Percentiles rank a stretch among this genome's conserved stretches.
These are phyloP conservation scores for Phataginus tetradactyla DNA, from an alignment of 2,797 vertebrate species.

Conservation along the genomic window DNA sequence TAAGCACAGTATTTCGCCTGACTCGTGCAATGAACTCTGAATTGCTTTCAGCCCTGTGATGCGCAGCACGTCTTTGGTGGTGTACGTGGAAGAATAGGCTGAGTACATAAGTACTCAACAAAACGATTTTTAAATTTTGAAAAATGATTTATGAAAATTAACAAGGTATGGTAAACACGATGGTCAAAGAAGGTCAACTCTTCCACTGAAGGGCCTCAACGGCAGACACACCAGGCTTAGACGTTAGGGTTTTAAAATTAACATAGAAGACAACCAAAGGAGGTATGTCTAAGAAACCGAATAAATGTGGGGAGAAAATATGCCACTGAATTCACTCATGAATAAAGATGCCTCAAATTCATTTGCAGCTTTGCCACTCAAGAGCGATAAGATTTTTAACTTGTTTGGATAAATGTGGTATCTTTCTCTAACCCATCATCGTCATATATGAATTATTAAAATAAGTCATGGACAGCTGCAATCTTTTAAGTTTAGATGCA, in stretches of 20 bases:
- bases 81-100: background rate
- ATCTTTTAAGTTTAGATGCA: slow-evolving; percentile 84
- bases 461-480: slow-evolving; percentile 83
- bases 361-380: slow-evolving; percentile 85
- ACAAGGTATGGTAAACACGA: background rate
- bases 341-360: slow-evolving; percentile 87
- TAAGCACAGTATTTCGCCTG: background rate
- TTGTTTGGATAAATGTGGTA: slow-evolving; percentile 84
- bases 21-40: background rate
- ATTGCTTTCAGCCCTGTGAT: background rate
- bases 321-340: slow-evolving; percentile 85
- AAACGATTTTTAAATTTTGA: slow-evolving; percentile 40
- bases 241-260: slow-evolving; percentile 81
- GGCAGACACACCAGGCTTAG: slow-evolving; percentile 39
- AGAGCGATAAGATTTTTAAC: slow-evolving; percentile 85
- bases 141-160: slow-evolving; percentile 62
- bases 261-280: slow-evolving; percentile 81
- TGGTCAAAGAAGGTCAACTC: slow-evolving; percentile 49
- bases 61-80: background rate
- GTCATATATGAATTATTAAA: slow-evolving; percentile 87
- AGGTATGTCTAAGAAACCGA: slow-evolving; percentile 78
- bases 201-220: background rate
- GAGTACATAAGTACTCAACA: background rate
- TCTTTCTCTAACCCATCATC: slow-evolving; percentile 83
- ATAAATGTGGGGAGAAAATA: slow-evolving; percentile 83